Conservation (phyloP, 1,140 invertebrate species). For the Bilobella aurantiaca region DNA sequence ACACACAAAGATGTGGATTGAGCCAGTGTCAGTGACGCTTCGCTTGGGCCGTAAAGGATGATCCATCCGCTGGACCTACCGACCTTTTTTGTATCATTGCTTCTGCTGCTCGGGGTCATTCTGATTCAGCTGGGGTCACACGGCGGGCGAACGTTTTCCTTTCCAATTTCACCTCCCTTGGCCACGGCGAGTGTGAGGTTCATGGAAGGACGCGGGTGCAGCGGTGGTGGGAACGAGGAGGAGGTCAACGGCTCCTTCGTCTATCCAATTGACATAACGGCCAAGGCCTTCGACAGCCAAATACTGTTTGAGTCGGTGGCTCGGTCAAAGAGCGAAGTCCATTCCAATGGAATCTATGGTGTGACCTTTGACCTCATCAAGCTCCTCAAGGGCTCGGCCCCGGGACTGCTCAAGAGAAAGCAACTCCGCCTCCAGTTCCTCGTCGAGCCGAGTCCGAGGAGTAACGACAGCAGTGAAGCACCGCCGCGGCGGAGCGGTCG, state of each 20-base stretch:
- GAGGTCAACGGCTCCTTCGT: neutral
- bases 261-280: conserved; percentile 30
- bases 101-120: neutral
- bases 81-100: conserved; percentile 6
- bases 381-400: conserved; percentile 33
- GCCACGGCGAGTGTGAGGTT: neutral
- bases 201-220: neutral
- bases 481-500: neutral
- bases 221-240: neutral
- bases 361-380: conserved; percentile 34
- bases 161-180: neutral
- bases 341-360: conserved; percentile 32
- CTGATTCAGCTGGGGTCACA: neutral
- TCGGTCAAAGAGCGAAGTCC: conserved; percentile 30
- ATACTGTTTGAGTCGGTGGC: conserved; percentile 33
- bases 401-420: conserved; percentile 26
- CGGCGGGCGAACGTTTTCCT: neutral
- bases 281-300: conserved; percentile 31
- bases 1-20: conserved; percentile 2
- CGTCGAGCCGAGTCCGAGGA: conserved; percentile 20
- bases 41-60: neutral
- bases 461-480: neutral
- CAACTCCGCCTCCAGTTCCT: conserved; percentile 36
- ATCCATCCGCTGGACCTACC: conserved; percentile 1
- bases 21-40: neutral